Evolutionary conservation across 2,113 vertebrate genomes (phyloP).

Genomic region (Panthera tigris): DNA sequence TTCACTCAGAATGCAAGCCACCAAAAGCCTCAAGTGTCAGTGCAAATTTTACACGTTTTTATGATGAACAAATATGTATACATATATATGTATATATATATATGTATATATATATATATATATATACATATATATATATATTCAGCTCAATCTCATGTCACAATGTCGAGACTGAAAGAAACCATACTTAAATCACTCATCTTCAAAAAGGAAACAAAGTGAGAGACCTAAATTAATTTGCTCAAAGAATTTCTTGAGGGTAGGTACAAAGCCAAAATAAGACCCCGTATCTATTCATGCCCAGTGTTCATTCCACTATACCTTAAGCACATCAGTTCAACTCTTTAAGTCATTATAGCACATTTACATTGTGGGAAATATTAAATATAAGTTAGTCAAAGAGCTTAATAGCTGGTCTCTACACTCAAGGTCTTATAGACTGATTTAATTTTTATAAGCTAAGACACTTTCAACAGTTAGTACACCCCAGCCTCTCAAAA

Average conservation of each 20-base stretch:
- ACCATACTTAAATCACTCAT: background rate
- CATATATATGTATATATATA: background rate
- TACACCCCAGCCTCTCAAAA: rapidly evolving
- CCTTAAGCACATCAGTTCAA: background rate
- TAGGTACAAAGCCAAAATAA: background rate
- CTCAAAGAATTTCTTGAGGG: background rate
- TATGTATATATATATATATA: background rate
- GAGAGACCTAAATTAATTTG: background rate
- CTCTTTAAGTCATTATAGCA: background rate
- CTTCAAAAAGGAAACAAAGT: background rate
- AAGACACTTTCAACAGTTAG: background rate
- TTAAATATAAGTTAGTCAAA: background rate
- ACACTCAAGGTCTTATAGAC: background rate
- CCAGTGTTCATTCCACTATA: background rate
- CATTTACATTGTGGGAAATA: background rate
- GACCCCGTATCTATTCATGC: background rate
- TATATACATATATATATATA: background rate
- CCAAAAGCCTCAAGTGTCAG: background rate
- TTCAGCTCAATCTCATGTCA: background rate
- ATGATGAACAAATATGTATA: background rate
- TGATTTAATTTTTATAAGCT: background rate
- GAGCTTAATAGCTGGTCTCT: background rate
- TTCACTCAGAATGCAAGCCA: background rate
- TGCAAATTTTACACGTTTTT: background rate
- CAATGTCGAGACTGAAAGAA: background rate